Conservation (phyloP, 2,797 vertebrate genomes). For the Sandelia bainsii region DNA sequence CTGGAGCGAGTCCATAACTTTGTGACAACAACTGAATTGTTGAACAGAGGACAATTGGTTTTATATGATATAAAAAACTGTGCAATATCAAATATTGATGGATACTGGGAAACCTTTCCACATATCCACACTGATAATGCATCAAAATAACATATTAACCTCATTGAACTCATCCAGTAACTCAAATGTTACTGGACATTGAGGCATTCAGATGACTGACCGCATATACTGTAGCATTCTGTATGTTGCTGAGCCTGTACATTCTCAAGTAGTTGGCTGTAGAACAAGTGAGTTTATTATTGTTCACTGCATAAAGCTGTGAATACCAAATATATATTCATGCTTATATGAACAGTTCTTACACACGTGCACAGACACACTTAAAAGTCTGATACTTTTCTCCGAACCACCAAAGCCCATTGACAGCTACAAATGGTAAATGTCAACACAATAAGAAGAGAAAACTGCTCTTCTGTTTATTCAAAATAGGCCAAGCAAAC, state of each 20-base stretch:
- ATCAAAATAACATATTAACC: no score
- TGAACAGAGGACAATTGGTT: no score
- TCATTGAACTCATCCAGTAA: no score
- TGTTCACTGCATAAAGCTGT: not conserved
- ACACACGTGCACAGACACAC: no score
- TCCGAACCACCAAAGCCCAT: slow-evolving; percentile 9
- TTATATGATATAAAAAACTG: no score
- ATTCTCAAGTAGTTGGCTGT: not conserved
- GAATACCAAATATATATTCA: not conserved
- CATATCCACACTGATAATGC: no score
- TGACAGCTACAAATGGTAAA: slow-evolving; percentile 37
- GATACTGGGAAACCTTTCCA: no score
- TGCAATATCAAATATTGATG: no score
- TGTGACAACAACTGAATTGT: no score
- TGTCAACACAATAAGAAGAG: slow-evolving; percentile 29
- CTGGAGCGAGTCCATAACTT: no score
- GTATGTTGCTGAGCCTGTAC: not conserved
- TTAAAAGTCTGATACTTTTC: slow-evolving; percentile 17
- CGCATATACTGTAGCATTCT: not conserved
- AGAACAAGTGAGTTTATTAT: not conserved
- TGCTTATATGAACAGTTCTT: not conserved
- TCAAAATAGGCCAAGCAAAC: slow-evolving; percentile 26
- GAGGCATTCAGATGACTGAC: not conserved
- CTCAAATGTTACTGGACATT: no score
- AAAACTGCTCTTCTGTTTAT: slow-evolving; percentile 24